Evolutionary conservation across 2,888 invertebrate genomes (phyloP).

Genomic region (Thymelicus lineola): DNA sequence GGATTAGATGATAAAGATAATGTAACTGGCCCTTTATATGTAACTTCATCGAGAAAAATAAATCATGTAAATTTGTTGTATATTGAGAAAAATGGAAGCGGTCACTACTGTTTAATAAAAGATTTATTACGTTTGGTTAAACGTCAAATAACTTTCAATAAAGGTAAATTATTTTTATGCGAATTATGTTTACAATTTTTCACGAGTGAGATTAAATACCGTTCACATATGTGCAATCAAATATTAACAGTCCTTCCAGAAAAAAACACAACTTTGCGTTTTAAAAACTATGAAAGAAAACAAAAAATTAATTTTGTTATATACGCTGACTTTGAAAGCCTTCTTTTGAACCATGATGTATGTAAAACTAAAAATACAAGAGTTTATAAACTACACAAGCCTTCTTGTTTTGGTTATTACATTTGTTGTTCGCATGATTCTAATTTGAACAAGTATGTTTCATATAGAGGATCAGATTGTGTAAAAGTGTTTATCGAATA

Average conservation of each 20-base stretch:
- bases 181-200: slow-evolving; percentile 42
- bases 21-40: slow-evolving; percentile 43
- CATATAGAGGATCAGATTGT: slow-evolving; percentile 36
- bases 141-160: slow-evolving; percentile 39
- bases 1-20: slow-evolving; percentile 37
- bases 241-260: slow-evolving; percentile 28
- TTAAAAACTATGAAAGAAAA: slow-evolving; percentile 41
- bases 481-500: slow-evolving; percentile 37
- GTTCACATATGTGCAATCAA: slow-evolving; percentile 33
- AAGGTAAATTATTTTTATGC: slow-evolving; percentile 40
- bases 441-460: slow-evolving; percentile 42
- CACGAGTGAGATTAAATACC: slow-evolving; percentile 34
- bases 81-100: no score
- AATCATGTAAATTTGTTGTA: slow-evolving; percentile 42
- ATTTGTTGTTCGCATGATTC: slow-evolving; percentile 41
- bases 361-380: slow-evolving; percentile 25
- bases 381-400: slow-evolving; percentile 36
- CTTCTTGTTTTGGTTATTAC: slow-evolving; percentile 43
- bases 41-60: slow-evolving; percentile 29
- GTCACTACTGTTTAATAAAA: no score
- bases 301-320: slow-evolving; percentile 42
- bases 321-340: slow-evolving; percentile 39
- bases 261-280: slow-evolving; percentile 35
- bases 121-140: slow-evolving; percentile 39
- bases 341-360: slow-evolving; percentile 23